Evolutionary conservation across 2,888 invertebrate species (phyloP).

Genomic region (Selenia dentaria): DNA sequence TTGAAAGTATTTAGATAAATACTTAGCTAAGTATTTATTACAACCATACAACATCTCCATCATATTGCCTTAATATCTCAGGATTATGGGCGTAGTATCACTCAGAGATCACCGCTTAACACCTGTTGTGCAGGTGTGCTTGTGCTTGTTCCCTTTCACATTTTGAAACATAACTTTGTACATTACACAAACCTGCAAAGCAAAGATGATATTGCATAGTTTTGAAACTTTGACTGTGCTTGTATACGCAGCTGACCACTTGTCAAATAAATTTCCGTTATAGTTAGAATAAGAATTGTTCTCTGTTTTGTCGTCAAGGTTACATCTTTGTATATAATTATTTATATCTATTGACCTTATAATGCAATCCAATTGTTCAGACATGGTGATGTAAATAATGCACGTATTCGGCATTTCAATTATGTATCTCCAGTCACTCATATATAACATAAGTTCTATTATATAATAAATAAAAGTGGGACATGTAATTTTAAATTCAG

Average conservation of each 20-base stretch:
- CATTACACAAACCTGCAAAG: slow-evolving; percentile 20
- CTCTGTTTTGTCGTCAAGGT: background rate
- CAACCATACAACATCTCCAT: no score
- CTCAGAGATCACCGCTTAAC: background rate
- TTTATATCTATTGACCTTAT: slow-evolving; percentile 14
- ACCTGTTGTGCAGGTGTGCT: no score
- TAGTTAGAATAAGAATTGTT: background rate
- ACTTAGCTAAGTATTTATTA: no score
- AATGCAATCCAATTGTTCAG: slow-evolving; percentile 12
- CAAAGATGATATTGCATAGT: slow-evolving; percentile 40
- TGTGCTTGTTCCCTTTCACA: background rate
- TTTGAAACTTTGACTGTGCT: slow-evolving; percentile 39
- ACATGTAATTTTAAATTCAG: background rate
- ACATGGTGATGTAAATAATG: slow-evolving; percentile 4
- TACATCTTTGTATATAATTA: no score
- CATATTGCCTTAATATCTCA: no score
- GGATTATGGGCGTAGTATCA: background rate
- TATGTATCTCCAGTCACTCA: slow-evolving; percentile 8
- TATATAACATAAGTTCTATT: background rate
- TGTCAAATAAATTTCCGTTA: slow-evolving; percentile 26
- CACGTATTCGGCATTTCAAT: slow-evolving; percentile 11
- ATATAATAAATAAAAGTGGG: background rate
- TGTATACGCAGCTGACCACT: slow-evolving; percentile 43
- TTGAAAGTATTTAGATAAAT: no score
- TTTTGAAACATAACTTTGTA: background rate